phyloP scores from a whole-genome alignment of 2,113 vertebrate genomes.

The Passer montanus region DNA sequence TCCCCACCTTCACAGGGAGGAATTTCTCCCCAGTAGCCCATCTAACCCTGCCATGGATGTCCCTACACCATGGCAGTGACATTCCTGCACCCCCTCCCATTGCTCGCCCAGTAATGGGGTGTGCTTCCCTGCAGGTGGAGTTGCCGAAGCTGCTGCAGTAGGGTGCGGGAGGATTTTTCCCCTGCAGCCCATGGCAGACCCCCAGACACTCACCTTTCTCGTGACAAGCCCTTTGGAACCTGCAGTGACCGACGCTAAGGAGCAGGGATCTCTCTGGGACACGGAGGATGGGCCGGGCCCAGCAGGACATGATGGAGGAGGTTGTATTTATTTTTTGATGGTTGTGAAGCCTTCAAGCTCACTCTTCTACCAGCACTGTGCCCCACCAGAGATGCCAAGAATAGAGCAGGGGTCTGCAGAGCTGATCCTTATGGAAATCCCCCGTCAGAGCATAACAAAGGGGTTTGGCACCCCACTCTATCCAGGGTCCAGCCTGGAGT shows the following conservation, averaged over 20 bases:
- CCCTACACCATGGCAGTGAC: background rate
- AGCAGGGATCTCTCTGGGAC: conserved; percentile 19
- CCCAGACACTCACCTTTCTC: conserved; percentile 1
- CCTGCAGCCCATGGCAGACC: background rate
- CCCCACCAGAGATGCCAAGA: accelerated
- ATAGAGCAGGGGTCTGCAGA: background rate
- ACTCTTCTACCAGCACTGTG: background rate
- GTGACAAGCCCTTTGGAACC: conserved; percentile 7
- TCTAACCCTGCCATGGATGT: background rate
- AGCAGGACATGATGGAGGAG: background rate
- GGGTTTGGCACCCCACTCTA: background rate
- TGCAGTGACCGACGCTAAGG: background rate
- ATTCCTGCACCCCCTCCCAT: background rate
- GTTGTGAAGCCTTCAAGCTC: conserved; percentile 14
- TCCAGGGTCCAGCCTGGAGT: background rate
- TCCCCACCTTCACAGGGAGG: background rate
- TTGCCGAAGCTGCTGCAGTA: conserved; percentile 90
- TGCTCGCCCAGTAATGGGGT: background rate
- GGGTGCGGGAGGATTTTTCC: background rate
- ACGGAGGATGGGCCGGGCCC: background rate
- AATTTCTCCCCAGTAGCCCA: background rate
- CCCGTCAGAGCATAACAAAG: accelerated
- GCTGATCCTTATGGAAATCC: background rate
- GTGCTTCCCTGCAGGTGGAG: conserved; percentile 79
- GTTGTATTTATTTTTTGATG: conserved; percentile 28